Base-by-base conservation (phyloP, 2,888 invertebrate species). In the Ennomos fuscantarius region DNA sequence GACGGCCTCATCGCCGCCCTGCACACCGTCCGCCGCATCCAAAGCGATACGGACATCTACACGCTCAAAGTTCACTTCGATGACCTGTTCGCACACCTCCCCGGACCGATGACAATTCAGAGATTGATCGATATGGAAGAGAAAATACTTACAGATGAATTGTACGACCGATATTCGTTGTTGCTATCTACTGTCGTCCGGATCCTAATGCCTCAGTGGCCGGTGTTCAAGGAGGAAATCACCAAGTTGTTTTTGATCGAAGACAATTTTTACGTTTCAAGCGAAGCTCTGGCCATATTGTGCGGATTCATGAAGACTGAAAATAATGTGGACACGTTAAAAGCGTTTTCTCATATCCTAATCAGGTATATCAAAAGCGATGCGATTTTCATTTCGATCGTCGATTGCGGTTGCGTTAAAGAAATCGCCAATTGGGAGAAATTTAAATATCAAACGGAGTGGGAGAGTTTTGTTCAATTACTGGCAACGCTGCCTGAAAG, bases 401-500 rank as follows among this genome's bases (percentile, higher is more conserved):
- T 93, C 0, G 84, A 90, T 15, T 79, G 80, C 42, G 75, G 87
- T 32, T 82, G 81, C 33, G 63, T 74, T 0, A 60, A 70, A 0
- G 73, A 78, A 0, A 61, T 65, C 0, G 63, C 9, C 9, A 35
- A 15, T 1, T 31, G 62, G 51, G 70, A 72, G 8, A 65, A 58
- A 11, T 74, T 75, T 33, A 60, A 66, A 39, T 63, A 69, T 0
- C 73, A 74, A 37, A 61, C 65, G 0, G 82, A 87, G 2, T 94
- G 94, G 92, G 89, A 93, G 58, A 88, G 86, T 35, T 93, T 93
- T 15, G 88, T 95, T 0, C 95, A 95, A 73, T 70, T 94, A 44
- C 70, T 96, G 49, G 84, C 94, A 8, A 95, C 95, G 1, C 70
- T 97, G 48, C 96, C 97, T 0, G 94, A 92, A 69, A 88, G 95